Evolutionary conservation across 2,797 vertebrate genomes (phyloP).

Genomic region (Darevskia nairensis): DNA sequence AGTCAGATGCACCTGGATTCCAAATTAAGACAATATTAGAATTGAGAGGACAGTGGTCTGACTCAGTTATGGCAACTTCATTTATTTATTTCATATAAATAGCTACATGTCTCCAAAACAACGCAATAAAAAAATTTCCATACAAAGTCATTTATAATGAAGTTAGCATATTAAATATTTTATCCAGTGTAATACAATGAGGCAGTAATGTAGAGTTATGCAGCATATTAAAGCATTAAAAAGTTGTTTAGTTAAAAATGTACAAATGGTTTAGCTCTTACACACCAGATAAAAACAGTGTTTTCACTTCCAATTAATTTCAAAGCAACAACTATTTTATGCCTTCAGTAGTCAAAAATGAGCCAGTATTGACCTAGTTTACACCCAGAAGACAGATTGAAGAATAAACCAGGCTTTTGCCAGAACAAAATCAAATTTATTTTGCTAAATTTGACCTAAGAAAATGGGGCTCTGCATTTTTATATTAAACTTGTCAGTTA

Average conservation of each 20-base stretch:
- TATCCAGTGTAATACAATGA: constrained; percentile 32
- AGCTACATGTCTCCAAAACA: constrained; percentile 18
- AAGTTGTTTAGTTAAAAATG: background rate
- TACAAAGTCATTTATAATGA: constrained; percentile 30
- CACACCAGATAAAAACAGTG: background rate
- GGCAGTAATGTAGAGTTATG: background rate
- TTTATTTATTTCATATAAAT: background rate
- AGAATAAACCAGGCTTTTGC: background rate
- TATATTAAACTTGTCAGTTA: background rate
- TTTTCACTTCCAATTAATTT: background rate
- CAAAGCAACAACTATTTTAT: background rate
- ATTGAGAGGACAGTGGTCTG: background rate
- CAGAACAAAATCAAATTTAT: too few species aligned
- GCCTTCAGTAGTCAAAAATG: background rate
- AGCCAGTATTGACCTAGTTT: rapidly evolving
- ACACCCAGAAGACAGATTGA: background rate
- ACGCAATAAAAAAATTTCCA: constrained; percentile 18
- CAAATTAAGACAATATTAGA: background rate
- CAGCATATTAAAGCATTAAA: background rate
- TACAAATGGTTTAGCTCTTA: background rate
- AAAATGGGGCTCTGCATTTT: background rate
- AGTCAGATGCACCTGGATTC: too few species aligned
- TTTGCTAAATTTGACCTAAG: background rate
- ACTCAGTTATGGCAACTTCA: background rate
- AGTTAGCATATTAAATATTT: constrained; percentile 49